Base-by-base conservation (phyloP, 1,140 invertebrate genomes). In the Zaprionus kolodkinae region DNA sequence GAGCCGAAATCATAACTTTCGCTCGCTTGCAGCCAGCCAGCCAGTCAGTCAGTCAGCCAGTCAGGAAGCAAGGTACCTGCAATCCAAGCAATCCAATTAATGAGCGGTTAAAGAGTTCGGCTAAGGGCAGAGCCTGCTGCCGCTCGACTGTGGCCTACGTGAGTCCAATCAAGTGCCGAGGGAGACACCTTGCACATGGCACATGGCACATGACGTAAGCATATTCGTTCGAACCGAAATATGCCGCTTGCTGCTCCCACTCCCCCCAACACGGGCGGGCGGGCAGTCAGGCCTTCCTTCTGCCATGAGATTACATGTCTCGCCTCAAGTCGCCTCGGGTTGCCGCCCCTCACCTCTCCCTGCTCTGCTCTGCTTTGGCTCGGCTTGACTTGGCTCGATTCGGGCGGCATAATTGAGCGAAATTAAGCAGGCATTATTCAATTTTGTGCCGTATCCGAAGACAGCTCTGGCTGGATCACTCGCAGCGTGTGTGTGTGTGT, bases 341-440 rank as follows among this genome's bases (percentile, higher is more conserved):
- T 21, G 21, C 21, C 21, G 21, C 21, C 2, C 21, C 21, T 21
- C 21, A 1, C 21, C 21, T 21, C 21, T 1, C 21, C 21, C 36
- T 25, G 15, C 15, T 50, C 25, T 25, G 45, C 13, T 40, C 43
- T 36, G 4, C 25, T 40, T 56, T 11, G 36, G 50, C 33, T 60
- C 69, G 50, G 61, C 60, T 36, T 13, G 60, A 10, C 9, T 61
- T 38, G 61, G 45, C n/a, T 52, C 25, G 54, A 63, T 63, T 72
- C 69, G 76, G 76, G 77, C 77, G 77, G 81, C 84, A 87, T 87
- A 87, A 88, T 87, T 88, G 84, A 80, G 77, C 80, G 73, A 87
- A 87, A 87, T 87, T 87, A 87, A 88, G 70, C 84, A 80, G 80
- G 78, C 67, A 88, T 87, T 88, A 87, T 87, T 88, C 84, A 87